A percentile compares a stretch with the other conserved stretches of the same genome.
Conservation (phyloP, 2,888 invertebrate genomes). For the Amphipyra berbera region DNA sequence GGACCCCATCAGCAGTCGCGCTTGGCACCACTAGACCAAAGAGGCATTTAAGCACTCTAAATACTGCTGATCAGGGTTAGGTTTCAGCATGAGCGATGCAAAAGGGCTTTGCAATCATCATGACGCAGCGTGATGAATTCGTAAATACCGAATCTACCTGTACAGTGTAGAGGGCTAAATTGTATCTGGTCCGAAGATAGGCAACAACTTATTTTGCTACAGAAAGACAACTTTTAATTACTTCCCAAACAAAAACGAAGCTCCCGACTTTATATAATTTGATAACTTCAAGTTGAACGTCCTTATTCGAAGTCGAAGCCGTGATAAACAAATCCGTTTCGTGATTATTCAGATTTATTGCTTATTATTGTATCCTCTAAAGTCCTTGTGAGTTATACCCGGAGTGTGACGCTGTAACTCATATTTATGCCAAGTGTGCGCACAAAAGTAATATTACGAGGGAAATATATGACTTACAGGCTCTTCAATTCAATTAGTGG, state of each 20-base stretch:
- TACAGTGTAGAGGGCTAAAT: slow-evolving; percentile 11
- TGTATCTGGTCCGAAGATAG: slow-evolving; percentile 52
- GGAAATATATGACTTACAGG: slow-evolving; percentile 21
- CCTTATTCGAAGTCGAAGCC: slow-evolving; percentile 33
- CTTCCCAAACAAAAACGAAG: slow-evolving; percentile 67
- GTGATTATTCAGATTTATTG: slow-evolving; percentile 44
- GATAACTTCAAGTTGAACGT: slow-evolving; percentile 55
- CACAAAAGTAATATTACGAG: slow-evolving; percentile 21
- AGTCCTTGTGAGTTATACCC: slow-evolving; percentile 34
- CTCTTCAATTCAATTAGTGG: slow-evolving; percentile 18
- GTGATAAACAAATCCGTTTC: slow-evolving; percentile 53
- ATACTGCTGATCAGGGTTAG: too few relatives aligned
- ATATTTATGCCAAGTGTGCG: slow-evolving; percentile 35
- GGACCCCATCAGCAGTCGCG: too few relatives aligned
- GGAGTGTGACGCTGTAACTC: slow-evolving; percentile 20
- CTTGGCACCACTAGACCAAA: too few relatives aligned
- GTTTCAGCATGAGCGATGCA: too few relatives aligned
- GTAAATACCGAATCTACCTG: too few relatives aligned
- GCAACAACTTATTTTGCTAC: slow-evolving; percentile 62
- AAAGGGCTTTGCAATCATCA: too few relatives aligned
- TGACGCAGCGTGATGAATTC: too few relatives aligned
- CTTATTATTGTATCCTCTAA: slow-evolving; percentile 44
- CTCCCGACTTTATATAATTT: slow-evolving; percentile 62
- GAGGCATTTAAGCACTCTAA: too few relatives aligned
- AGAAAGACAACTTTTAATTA: slow-evolving; percentile 69